These are phyloP conservation scores for Lithobates sylvaticus DNA, from an alignment of 2,797 vertebrate species.

Conservation along the genomic window DNA sequence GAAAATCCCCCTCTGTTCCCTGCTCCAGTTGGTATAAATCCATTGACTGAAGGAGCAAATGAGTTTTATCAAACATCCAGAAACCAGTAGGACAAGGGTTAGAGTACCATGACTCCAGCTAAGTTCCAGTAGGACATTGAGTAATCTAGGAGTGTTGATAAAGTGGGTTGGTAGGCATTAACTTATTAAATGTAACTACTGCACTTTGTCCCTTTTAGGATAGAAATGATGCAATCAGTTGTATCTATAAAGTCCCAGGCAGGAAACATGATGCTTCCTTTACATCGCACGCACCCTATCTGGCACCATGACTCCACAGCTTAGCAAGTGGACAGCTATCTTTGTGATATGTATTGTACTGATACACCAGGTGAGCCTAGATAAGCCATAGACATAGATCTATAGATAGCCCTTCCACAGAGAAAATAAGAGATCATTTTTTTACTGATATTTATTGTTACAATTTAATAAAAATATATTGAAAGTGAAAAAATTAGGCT, in stretches of 20 bases:
- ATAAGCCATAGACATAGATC: background rate
- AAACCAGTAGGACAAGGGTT: constrained; percentile 17
- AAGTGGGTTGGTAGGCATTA: constrained; percentile 44
- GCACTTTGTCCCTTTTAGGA: constrained; percentile 41
- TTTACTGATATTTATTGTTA: no score
- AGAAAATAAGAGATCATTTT: no score
- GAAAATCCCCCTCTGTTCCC: background rate
- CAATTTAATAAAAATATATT: no score
- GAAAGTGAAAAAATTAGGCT: no score
- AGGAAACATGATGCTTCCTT: constrained; percentile 26
- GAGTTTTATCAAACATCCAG: background rate
- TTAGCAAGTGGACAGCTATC: constrained; percentile 39
- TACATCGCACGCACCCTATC: background rate
- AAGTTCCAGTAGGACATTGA: constrained; percentile 31
- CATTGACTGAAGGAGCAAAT: background rate
- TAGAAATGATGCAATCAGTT: constrained; percentile 35
- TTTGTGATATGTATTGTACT: constrained; percentile 36
- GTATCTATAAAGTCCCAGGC: constrained; percentile 47
- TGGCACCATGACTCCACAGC: constrained; percentile 13
- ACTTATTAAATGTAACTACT: constrained; percentile 58
- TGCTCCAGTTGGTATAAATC: background rate
- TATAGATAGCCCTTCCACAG: no score
- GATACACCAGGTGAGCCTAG: constrained; percentile 49
- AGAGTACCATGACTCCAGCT: background rate
- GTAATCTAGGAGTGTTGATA: constrained; percentile 41